phyloP scores from a whole-genome alignment of 2,888 invertebrate species.

The Vesta saturnalis region DNA sequence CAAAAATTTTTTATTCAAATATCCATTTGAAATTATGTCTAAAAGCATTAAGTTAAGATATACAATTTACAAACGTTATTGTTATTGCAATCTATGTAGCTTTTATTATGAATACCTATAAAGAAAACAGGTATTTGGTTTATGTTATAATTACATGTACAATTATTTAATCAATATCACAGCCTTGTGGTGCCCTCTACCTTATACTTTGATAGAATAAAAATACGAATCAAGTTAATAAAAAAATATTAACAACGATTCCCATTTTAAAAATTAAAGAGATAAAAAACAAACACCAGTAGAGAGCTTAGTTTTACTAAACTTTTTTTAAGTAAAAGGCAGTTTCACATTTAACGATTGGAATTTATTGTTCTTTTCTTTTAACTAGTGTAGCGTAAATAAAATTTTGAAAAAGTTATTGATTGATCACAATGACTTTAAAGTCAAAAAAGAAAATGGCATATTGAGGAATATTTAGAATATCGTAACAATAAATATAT shows the following conservation, averaged over 20 bases:
- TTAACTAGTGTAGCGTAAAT: constrained; percentile 25
- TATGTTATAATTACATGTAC: constrained; percentile 36
- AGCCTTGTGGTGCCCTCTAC: constrained; percentile 38
- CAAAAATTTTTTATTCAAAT: constrained; percentile 21
- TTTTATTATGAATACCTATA: constrained; percentile 30
- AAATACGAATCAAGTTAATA: not conserved
- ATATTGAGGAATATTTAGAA: constrained; percentile 22
- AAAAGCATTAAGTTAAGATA: constrained; percentile 37
- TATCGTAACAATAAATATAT: constrained; percentile 30
- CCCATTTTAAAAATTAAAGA: too few species aligned
- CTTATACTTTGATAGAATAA: constrained; percentile 15
- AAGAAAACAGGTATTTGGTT: constrained; percentile 26
- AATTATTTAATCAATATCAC: constrained; percentile 39
- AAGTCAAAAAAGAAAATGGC: constrained; percentile 28
- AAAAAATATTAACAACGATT: too few species aligned
- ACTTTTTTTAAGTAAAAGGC: constrained; percentile 24
- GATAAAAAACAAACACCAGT: too few species aligned
- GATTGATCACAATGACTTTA: not conserved
- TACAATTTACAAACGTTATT: constrained; percentile 37
- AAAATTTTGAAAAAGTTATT: constrained; percentile 16
- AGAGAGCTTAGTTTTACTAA: constrained; percentile 22
- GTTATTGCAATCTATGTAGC: constrained; percentile 40
- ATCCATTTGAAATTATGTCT: constrained; percentile 30
- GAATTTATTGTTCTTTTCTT: constrained; percentile 17
- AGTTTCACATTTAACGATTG: constrained; percentile 12